These are phyloP conservation scores for Myoxocephalus aenaeus DNA, from an alignment of 2,797 vertebrate genomes.

Conservation along the genomic window DNA sequence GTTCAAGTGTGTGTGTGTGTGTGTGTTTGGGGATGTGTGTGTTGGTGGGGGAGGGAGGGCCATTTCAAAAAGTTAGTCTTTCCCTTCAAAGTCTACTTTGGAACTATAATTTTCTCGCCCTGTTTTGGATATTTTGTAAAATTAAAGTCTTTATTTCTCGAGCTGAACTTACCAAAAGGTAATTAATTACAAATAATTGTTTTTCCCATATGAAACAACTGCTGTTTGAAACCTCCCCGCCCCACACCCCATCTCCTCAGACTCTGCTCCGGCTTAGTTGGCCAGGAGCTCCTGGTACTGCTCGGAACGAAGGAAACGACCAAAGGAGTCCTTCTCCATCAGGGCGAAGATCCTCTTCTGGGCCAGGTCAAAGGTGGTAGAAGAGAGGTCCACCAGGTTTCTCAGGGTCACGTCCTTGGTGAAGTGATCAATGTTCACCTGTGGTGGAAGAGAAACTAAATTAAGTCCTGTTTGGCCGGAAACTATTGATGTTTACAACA, in stretches of 20 bases:
- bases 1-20: slow-evolving; percentile 3
- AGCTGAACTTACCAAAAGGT: slow-evolving; percentile 13
- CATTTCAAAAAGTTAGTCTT: slow-evolving; percentile 53
- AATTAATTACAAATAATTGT: slow-evolving; percentile 43
- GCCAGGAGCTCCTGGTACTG: slow-evolving; percentile 92
- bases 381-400: slow-evolving; percentile 91
- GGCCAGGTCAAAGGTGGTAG: slow-evolving; percentile 90
- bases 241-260: neutral
- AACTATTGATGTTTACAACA: slow-evolving; percentile 7
- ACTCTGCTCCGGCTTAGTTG: slow-evolving; percentile 69
- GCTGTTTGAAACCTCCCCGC: slow-evolving; percentile 51
- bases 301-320: slow-evolving; percentile 92
- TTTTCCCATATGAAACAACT: slow-evolving; percentile 23
- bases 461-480: neutral
- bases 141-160: slow-evolving; percentile 26
- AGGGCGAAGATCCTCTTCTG: slow-evolving; percentile 93
- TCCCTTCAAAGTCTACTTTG: slow-evolving; percentile 23
- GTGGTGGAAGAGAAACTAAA: slow-evolving; percentile 11
- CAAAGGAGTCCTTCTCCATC: slow-evolving; percentile 98
- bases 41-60: slow-evolving; percentile 19
- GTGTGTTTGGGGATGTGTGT: slow-evolving; percentile 21
- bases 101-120: neutral
- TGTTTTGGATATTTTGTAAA: slow-evolving; percentile 30
- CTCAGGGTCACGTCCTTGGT: slow-evolving; percentile 94
- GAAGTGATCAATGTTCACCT: slow-evolving; percentile 98